These are phyloP conservation scores for Actinopyga echinites DNA, from an alignment of 53 echinoderm and acorn worm species.

Conservation along the genomic window DNA sequence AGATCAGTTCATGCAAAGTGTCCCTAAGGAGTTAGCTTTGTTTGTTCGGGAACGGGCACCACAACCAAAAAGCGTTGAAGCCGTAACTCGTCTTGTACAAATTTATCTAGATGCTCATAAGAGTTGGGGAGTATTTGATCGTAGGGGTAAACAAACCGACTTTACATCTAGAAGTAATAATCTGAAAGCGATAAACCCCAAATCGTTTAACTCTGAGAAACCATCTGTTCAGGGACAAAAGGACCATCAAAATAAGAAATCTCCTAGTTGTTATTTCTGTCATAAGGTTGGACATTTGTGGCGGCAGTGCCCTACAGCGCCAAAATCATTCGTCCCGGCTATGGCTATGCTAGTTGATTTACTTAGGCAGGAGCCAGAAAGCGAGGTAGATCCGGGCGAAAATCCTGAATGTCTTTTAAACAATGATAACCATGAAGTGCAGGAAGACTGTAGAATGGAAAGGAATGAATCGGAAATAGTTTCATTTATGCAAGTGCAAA, in stretches of 20 bases:
- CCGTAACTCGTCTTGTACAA: not conserved
- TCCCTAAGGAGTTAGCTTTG: not conserved
- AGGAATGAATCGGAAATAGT: not conserved
- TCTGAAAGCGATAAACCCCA: not conserved
- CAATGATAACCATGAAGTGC: not conserved
- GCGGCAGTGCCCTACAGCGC: not conserved
- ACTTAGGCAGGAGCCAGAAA: not conserved
- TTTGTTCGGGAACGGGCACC: not conserved
- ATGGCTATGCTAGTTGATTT: not conserved
- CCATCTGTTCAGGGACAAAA: not conserved
- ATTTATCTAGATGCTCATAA: constrained; percentile 33
- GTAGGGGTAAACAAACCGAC: not conserved
- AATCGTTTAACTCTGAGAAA: not conserved
- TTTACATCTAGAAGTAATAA: not conserved
- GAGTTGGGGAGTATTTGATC: constrained; percentile 5
- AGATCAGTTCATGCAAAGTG: constrained; percentile 36
- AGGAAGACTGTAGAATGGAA: not conserved
- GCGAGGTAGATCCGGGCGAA: not conserved
- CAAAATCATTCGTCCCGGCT: not conserved
- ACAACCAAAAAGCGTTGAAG: not conserved
- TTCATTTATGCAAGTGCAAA: not conserved
- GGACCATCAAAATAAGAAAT: not conserved
- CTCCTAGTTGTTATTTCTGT: not conserved
- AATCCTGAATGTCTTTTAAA: not conserved
- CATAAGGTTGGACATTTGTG: not conserved